Evolutionary conservation across 2,888 invertebrate species (phyloP).

Genomic region (Lydus trimaculatus): DNA sequence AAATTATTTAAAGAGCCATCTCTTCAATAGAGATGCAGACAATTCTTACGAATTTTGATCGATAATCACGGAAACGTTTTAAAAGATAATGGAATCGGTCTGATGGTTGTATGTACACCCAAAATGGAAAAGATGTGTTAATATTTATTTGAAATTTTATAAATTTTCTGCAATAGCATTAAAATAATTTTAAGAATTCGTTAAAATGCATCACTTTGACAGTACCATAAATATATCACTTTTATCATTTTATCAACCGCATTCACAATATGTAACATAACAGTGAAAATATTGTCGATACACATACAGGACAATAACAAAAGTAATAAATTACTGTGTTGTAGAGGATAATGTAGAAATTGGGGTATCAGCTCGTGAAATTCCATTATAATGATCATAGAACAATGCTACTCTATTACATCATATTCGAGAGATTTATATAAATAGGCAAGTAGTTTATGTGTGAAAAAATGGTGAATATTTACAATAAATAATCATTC

Average conservation of each 20-base stretch:
- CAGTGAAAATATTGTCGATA: slow-evolving; percentile 4
- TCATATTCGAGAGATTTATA: background rate
- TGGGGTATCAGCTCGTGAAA: slow-evolving; percentile 12
- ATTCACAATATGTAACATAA: background rate
- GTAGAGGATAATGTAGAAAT: background rate
- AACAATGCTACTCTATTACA: background rate
- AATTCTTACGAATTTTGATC: too few species aligned
- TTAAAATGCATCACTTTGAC: background rate
- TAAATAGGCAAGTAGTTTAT: background rate
- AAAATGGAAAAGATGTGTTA: background rate
- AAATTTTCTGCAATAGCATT: too few species aligned
- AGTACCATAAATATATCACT: too few species aligned
- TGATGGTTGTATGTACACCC: background rate
- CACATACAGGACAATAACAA: background rate
- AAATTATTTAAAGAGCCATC: too few species aligned
- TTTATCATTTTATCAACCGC: background rate
- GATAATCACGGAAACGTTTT: background rate
- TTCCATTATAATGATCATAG: slow-evolving; percentile 12
- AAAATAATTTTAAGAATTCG: background rate
- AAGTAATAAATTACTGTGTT: slow-evolving; percentile 8
- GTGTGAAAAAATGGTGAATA: background rate
- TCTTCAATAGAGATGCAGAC: too few species aligned
- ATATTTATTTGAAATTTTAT: slow-evolving; percentile 3
- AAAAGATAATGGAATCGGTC: background rate
- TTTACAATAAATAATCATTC: background rate